phyloP scores from a whole-genome alignment of 2,113 vertebrate genomes.

The Trichomycterus rosablanca region DNA sequence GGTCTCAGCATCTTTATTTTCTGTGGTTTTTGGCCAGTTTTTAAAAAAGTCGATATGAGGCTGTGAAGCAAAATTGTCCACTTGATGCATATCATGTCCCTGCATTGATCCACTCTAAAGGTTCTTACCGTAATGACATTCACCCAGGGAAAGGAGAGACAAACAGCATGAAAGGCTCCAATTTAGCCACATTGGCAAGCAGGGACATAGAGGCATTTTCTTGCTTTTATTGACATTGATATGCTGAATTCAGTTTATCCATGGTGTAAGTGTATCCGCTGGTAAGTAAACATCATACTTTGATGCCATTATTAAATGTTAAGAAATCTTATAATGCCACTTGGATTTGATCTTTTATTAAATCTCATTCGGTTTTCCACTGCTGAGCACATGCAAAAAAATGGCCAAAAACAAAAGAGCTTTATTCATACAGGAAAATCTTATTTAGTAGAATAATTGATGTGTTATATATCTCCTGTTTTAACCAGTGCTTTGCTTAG shows the following conservation, averaged over 20 bases:
- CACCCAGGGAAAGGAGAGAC: slow-evolving; percentile 47
- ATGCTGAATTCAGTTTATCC: slow-evolving; percentile 18
- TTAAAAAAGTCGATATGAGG: slow-evolving; percentile 39
- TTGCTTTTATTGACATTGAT: slow-evolving; percentile 21
- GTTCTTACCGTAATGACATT: slow-evolving; percentile 59
- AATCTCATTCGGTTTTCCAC: too few relatives aligned
- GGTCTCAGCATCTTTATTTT: not conserved
- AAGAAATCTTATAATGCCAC: too few relatives aligned
- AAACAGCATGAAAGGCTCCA: slow-evolving; percentile 49
- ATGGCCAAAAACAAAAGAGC: too few relatives aligned
- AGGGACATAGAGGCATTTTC: slow-evolving; percentile 25
- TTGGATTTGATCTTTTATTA: too few relatives aligned
- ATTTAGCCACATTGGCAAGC: slow-evolving; percentile 44
- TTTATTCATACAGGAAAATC: too few relatives aligned
- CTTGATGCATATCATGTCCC: slow-evolving; percentile 62
- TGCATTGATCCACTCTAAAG: slow-evolving; percentile 63
- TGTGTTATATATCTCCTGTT: too few relatives aligned
- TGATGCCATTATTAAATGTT: too few relatives aligned
- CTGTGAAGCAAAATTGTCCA: slow-evolving; percentile 58
- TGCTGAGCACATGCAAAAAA: too few relatives aligned
- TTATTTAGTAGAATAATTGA: too few relatives aligned
- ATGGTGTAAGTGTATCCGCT: slow-evolving; percentile 10
- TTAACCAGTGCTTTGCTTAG: too few relatives aligned
- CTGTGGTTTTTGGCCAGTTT: slow-evolving; percentile 25
- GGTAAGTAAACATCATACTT: too few relatives aligned